Conservation (phyloP, 2,888 invertebrate species). For the Acanthococcus lagerstroemiae region DNA sequence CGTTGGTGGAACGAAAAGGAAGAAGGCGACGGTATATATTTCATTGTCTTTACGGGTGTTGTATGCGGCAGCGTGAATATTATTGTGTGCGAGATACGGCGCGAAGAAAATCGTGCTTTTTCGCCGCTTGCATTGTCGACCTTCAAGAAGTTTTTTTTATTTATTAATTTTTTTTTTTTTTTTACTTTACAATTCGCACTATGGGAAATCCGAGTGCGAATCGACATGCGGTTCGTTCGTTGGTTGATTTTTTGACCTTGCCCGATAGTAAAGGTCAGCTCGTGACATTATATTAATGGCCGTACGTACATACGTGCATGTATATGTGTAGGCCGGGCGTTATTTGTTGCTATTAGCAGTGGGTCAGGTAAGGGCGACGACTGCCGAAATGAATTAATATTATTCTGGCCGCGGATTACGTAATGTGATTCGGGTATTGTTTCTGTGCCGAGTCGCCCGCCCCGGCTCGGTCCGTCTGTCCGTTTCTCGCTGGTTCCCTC, state of each 20-base stretch:
- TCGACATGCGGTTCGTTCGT: not conserved
- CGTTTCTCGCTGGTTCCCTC: not conserved
- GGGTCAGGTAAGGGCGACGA: slow-evolving; percentile 8
- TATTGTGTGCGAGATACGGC: not conserved
- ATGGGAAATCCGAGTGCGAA: not conserved
- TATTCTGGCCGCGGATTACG: not conserved
- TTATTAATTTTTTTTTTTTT: not conserved
- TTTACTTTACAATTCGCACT: not conserved
- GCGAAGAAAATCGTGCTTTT: not conserved
- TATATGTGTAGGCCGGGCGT: not conserved
- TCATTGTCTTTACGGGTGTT: not conserved
- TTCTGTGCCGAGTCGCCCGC: no score
- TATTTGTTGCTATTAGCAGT: slow-evolving; percentile 11
- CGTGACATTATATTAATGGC: slow-evolving; percentile 1
- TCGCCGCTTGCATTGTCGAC: not conserved
- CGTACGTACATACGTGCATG: not conserved
- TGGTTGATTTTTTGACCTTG: not conserved
- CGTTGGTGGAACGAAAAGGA: not conserved
- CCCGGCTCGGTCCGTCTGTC: not conserved
- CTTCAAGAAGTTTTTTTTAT: not conserved
- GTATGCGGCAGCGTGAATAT: not conserved
- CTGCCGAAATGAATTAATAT: slow-evolving; percentile 5
- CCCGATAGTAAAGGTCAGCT: not conserved
- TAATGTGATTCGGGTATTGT: not conserved
- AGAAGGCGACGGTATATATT: not conserved